Evolutionary conservation across 1,140 invertebrate genomes (phyloP), one percentile per base, ranked within the genome.

Genomic region (Pseudomyrmex sp.): DNA sequence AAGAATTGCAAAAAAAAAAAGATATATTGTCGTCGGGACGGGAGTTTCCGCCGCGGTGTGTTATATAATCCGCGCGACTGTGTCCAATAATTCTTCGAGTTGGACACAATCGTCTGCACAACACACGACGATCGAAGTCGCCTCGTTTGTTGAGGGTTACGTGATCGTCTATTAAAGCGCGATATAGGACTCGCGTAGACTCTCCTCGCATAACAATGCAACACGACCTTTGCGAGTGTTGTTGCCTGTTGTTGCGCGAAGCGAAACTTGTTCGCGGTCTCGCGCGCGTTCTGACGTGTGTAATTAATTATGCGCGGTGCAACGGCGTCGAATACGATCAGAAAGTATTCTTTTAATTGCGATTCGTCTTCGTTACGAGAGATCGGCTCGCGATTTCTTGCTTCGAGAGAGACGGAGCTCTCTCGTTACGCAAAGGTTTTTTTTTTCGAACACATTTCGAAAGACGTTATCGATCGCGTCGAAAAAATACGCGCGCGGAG

Each of bases 81-180:
- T 18, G 65, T 69, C 2, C 20, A 58, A 86, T 85, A 65, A 79
- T 69, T 85, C 63, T 54, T 12, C 61, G 5, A 65, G 15, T 76
- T n/a, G 48, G 56, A 66, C 56, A 66, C 12, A 58, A 23, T 18
- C 3, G 26, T 12, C 44, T 65, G 20, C 54, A 9, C 4, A 77
- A 65, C 48, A 26, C 12, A 3, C 18, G 74, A 46, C 35, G 35
- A 50, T 12, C 12, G 20, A 54, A 76, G 23, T 35, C 56, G 8
- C 44, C 8, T 13, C 65, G 58, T 68, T 77, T 26, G 56, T 35
- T 12, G 4, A 50, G 23, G 5, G 23, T 87, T 76, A 86, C 76
- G 58, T 18, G 85, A 85, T 82, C 83, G 69, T 56, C 77, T 52
- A 75, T 76, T 63, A 68, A 83, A 66, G 20, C 70, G n/a, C 13